Conservation (phyloP, 2,113 vertebrate genomes). For the Nestor notabilis region DNA sequence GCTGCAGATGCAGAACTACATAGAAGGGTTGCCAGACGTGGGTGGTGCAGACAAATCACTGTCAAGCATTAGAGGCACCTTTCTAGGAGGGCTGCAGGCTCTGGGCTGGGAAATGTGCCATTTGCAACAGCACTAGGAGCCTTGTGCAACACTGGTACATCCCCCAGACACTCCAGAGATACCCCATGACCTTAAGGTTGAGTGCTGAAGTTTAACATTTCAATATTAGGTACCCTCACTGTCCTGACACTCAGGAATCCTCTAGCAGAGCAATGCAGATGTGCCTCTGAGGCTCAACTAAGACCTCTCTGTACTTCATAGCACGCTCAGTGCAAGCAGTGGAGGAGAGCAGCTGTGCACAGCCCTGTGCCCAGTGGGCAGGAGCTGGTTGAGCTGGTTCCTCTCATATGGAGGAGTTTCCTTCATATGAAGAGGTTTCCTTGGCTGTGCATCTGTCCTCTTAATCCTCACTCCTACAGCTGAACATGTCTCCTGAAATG, state of each 20-base stretch:
- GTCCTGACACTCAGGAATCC: neutral
- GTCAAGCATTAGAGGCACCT: neutral
- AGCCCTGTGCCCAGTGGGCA: neutral
- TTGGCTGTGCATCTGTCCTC: neutral
- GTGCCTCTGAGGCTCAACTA: neutral
- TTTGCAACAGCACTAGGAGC: neutral
- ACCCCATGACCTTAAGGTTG: neutral
- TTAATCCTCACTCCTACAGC: neutral
- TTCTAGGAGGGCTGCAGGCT: neutral
- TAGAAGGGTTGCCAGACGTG: neutral
- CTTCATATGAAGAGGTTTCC: neutral
- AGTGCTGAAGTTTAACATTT: neutral
- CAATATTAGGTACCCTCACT: neutral
- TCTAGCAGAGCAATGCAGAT: neutral
- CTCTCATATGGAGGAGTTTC: neutral
- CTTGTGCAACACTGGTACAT: neutral
- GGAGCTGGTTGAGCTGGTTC: neutral
- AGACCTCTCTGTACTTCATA: neutral
- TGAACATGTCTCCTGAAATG: neutral
- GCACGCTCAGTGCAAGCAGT: neutral
- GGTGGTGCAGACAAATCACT: neutral
- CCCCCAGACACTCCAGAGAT: neutral
- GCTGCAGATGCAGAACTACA: neutral
- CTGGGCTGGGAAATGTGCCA: neutral
- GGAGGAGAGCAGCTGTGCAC: neutral